Percentiles rank a stretch among this genome's conserved stretches.
Conservation (phyloP, 2,888 invertebrate genomes). For the Caenorhabditis japonica region DNA sequence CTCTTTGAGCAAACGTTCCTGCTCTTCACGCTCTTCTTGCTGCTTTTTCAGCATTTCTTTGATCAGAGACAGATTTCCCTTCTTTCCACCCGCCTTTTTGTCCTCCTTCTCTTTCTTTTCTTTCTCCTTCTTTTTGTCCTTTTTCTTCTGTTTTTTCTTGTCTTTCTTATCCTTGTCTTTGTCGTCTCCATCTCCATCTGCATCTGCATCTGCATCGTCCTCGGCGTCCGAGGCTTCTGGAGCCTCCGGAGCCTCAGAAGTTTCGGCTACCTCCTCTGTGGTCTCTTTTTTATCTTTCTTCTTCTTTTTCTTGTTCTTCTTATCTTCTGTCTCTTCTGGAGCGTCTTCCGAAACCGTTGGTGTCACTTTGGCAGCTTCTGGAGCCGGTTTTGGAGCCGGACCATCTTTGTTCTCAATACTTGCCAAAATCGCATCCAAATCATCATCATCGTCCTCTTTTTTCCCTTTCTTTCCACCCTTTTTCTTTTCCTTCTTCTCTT, state of each 20-base stretch:
- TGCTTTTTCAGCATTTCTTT: slow-evolving; percentile 78
- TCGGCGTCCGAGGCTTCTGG: slow-evolving; percentile 17
- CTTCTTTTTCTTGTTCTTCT: neutral
- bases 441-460: slow-evolving; percentile 65
- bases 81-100: slow-evolving; percentile 56
- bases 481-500: slow-evolving; percentile 26
- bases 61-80: slow-evolving; percentile 66
- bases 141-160: slow-evolving; percentile 54
- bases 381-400: neutral
- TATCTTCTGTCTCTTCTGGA: slow-evolving; percentile 7
- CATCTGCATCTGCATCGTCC: slow-evolving; percentile 41
- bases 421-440: slow-evolving; percentile 68
- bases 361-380: slow-evolving; percentile 2
- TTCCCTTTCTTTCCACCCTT: slow-evolving; percentile 56
- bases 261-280: slow-evolving; percentile 1
- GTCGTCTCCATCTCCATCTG: slow-evolving; percentile 19
- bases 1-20: slow-evolving; percentile 81
- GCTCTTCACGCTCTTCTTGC: slow-evolving; percentile 82
- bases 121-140: slow-evolving; percentile 68
- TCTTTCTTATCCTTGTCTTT: slow-evolving; percentile 38
- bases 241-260: slow-evolving; percentile 15
- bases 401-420: slow-evolving; percentile 34
- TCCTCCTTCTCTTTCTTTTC: slow-evolving; percentile 54
- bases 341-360: neutral
- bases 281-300: too few species aligned